These are phyloP conservation scores for Fragum fragum DNA, from an alignment of 2,888 invertebrate species.

Conservation along the genomic window DNA sequence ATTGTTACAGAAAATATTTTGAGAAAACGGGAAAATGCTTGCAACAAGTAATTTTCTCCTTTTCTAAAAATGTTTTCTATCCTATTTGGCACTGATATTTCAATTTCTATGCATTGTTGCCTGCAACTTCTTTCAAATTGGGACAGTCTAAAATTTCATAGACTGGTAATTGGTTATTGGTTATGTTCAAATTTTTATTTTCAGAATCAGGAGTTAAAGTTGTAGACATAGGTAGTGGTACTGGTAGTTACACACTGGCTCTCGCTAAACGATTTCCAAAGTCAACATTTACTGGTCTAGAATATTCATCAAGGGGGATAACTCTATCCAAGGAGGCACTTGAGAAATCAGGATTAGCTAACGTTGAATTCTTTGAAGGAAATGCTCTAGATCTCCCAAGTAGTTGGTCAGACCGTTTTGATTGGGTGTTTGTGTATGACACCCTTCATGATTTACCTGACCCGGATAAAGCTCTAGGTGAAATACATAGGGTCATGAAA, in stretches of 20 bases:
- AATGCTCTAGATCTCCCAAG: constrained; percentile 40
- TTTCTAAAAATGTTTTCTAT: too few relatives aligned
- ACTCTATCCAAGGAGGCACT: constrained; percentile 20
- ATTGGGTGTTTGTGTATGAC: constrained; percentile 51
- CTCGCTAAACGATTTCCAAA: constrained; percentile 56
- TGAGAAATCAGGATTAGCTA: constrained; percentile 15
- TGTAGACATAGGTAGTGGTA: constrained; percentile 52
- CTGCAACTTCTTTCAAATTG: too few relatives aligned
- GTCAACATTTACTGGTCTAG: constrained; percentile 50
- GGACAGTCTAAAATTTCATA: too few relatives aligned
- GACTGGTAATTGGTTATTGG: too few relatives aligned
- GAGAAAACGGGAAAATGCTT: too few relatives aligned
- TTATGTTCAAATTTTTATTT: too few relatives aligned
- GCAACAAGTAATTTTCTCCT: too few relatives aligned
- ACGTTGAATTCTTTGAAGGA: constrained; percentile 30
- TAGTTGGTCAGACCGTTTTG: constrained; percentile 40
- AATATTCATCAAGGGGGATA: constrained; percentile 26
- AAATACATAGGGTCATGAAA: constrained; percentile 41
- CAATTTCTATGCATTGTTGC: too few relatives aligned
- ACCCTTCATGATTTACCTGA: constrained; percentile 46
- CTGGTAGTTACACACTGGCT: constrained; percentile 37
- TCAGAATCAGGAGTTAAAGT: constrained; percentile 51
- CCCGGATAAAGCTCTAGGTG: constrained; percentile 35
- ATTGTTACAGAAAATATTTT: too few relatives aligned
- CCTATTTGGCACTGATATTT: too few relatives aligned